Percentiles rank a stretch among this genome's conserved stretches.
These are phyloP conservation scores for Bergia puertoricense DNA, from an alignment of 92 coral and sea anemone species.

Conservation along the genomic window DNA sequence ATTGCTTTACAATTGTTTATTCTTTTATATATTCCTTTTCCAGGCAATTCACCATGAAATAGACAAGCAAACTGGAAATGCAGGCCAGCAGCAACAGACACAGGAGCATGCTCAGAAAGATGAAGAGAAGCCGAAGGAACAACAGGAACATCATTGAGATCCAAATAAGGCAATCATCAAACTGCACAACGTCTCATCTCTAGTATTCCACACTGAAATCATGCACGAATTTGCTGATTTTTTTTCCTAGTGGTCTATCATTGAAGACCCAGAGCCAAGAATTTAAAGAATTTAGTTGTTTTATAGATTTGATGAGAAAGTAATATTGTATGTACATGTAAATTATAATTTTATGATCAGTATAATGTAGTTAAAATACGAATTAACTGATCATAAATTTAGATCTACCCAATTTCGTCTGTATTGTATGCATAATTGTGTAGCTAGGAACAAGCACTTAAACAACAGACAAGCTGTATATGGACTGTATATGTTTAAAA, in stretches of 20 bases:
- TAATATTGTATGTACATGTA: background rate
- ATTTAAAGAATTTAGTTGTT: background rate
- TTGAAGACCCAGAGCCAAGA: background rate
- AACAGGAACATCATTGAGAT: constrained; percentile 17
- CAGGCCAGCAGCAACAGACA: constrained; percentile 18
- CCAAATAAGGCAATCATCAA: background rate
- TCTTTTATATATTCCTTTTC: background rate
- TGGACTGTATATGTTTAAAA: too few relatives aligned
- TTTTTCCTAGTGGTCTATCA: background rate
- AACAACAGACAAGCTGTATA: too few relatives aligned
- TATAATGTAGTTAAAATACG: too few relatives aligned
- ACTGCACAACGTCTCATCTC: too few relatives aligned
- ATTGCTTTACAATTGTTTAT: background rate
- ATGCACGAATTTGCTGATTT: background rate
- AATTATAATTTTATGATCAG: background rate
- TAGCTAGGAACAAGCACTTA: too few relatives aligned
- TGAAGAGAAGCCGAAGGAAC: constrained; percentile 16
- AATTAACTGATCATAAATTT: too few relatives aligned
- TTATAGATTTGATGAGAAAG: background rate
- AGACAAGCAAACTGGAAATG: background rate
- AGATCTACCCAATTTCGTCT: too few relatives aligned
- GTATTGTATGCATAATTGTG: too few relatives aligned
- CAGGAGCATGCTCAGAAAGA: constrained; percentile 32
- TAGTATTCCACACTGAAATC: background rate
- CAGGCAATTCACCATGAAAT: constrained; percentile 20